These are phyloP conservation scores for Gobionotothen gibberifrons DNA, from an alignment of 2,797 vertebrate species.

Conservation along the genomic window DNA sequence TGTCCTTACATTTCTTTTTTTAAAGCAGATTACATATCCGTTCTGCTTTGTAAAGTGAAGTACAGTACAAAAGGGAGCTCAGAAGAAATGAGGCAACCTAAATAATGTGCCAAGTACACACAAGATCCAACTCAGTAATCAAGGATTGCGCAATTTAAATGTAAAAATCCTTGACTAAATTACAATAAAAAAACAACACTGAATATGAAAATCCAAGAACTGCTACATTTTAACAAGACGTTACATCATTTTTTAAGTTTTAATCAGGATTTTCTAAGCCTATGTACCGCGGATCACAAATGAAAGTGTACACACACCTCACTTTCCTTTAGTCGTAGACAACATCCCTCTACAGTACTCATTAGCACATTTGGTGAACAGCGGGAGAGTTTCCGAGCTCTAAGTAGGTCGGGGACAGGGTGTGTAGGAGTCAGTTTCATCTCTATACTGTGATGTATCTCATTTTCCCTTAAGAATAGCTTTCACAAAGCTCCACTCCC, in stretches of 20 bases:
- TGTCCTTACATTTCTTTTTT: constrained; percentile 13
- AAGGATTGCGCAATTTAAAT: not conserved
- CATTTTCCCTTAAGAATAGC: constrained; percentile 69
- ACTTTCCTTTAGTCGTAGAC: constrained; percentile 23
- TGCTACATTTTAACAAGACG: not conserved
- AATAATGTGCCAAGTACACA: constrained; percentile 16
- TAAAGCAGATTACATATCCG: constrained; percentile 12
- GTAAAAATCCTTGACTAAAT: too few relatives aligned
- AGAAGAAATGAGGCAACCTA: constrained; percentile 21
- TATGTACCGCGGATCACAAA: not conserved
- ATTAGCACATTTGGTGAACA: constrained; percentile 56
- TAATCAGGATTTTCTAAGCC: not conserved
- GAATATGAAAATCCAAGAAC: constrained; percentile 28
- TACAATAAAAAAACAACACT: not conserved
- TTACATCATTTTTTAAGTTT: not conserved
- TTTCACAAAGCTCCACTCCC: constrained; percentile 57
- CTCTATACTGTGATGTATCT: constrained; percentile 69
- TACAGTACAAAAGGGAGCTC: constrained; percentile 8
- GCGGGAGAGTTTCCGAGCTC: constrained; percentile 53
- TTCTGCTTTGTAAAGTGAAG: constrained; percentile 15
- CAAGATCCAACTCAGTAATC: constrained; percentile 14
- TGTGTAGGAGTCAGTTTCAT: constrained; percentile 78
- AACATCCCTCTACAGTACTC: constrained; percentile 44
- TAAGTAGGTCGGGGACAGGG: constrained; percentile 80
- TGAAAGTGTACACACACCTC: constrained; percentile 19